Base-by-base conservation (phyloP, 2,888 invertebrate genomes). In the Hipparchia sbordonii region DNA sequence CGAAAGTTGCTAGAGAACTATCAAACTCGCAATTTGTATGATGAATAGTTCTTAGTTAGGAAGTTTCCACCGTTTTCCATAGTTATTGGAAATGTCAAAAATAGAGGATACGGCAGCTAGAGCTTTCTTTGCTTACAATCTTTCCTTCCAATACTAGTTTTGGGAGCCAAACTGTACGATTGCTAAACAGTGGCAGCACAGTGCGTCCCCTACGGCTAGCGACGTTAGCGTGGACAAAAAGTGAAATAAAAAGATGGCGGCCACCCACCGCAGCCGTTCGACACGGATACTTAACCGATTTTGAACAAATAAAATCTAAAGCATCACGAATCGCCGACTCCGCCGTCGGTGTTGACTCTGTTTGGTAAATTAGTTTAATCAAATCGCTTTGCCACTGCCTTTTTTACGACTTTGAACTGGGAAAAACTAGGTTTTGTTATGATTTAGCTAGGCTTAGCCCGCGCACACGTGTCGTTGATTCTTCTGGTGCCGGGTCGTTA, bases 281-380 rank as follows among this genome's bases (percentile, higher is more conserved):
- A 89, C 91, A 94, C 93, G 94, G 94, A 84, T 92, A 93, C 93
- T 94, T 94, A 94, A 92, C 91, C 91, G 94, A 94, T 94, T 93
- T 93, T 90, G 90, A 91, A 92, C 93, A 93, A 94, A 94, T 94
- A 94, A 94, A 94, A 92, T 92, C 91, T 92, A 92, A 92, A 89
- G 89, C 93, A 92, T 94, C 89, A 92, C 94, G 92, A 93, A 94
- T 94, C 85, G 90, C 86, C 83, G 85, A 83, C 87, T 56, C 13
- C 62, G 85, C 84, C 85, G 83, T 81, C 82, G 83, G 86, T 86
- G 87, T 88, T 87, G 87, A 87, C 84, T 86, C 88, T 85, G 87
- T 87, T 85, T 82, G 82, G 81, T 82, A 83, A 85, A 87, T 86
- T 82, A 81, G 83, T 84, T 86, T 84, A 85, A 85, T 83, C 84